These are phyloP conservation scores for Lutraria rhynchaena DNA, from an alignment of 1,140 invertebrate genomes.

Conservation along the genomic window DNA sequence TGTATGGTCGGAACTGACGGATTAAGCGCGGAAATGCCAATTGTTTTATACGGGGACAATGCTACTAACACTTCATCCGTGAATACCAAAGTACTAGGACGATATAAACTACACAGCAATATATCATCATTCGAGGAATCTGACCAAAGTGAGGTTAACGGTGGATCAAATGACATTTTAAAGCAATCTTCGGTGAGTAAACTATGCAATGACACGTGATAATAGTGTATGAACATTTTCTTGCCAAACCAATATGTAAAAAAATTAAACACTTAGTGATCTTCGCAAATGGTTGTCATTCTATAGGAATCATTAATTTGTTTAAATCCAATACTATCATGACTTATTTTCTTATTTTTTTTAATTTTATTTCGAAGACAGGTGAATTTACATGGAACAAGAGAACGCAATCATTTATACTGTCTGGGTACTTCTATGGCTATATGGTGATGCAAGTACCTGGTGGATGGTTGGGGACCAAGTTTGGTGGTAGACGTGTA, in stretches of 20 bases:
- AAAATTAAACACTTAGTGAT: background rate
- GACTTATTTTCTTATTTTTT: background rate
- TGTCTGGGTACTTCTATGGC: constrained; percentile 93
- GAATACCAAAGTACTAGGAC: background rate
- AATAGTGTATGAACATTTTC: background rate
- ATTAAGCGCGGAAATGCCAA: too few species aligned
- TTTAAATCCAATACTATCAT: background rate
- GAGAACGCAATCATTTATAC: constrained; percentile 88
- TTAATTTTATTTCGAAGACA: background rate
- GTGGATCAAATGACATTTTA: background rate
- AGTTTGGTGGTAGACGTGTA: constrained; percentile 74
- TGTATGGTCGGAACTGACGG: too few species aligned
- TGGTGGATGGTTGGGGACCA: constrained; percentile 87
- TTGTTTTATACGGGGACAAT: background rate
- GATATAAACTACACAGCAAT: background rate
- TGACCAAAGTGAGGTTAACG: background rate
- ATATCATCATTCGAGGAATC: background rate
- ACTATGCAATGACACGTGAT: background rate
- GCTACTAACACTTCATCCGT: background rate
- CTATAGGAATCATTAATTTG: too few species aligned
- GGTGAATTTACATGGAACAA: constrained; percentile 73
- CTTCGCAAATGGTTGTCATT: background rate
- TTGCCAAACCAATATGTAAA: background rate
- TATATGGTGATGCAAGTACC: constrained; percentile 90
- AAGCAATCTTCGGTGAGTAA: background rate